Evolutionary conservation across 2,888 invertebrate species (phyloP).

Genomic region (Drosophila borborema): DNA sequence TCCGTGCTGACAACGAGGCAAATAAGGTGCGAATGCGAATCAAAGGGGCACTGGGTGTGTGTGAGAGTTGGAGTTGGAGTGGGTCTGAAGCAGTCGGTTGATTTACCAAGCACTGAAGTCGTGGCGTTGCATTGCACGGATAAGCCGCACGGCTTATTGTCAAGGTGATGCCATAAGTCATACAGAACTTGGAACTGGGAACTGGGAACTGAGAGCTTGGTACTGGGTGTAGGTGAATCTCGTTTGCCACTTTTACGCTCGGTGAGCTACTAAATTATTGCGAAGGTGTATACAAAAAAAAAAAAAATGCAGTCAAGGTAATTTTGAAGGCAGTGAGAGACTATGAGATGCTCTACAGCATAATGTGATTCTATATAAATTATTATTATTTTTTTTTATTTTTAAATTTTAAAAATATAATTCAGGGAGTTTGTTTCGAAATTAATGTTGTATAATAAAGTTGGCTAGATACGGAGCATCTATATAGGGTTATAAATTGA

Average conservation of each 20-base stretch:
- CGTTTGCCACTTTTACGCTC: constrained; percentile 35
- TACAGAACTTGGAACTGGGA: constrained; percentile 21
- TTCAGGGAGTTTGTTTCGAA: too few species aligned
- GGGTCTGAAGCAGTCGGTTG: constrained; percentile 57
- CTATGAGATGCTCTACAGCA: not conserved
- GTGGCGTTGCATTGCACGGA: constrained; percentile 40
- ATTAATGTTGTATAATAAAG: too few species aligned
- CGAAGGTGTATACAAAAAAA: constrained; percentile 27
- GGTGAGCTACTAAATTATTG: constrained; percentile 64
- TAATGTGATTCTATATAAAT: too few species aligned
- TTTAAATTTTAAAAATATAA: too few species aligned
- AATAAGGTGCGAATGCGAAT: constrained; percentile 69
- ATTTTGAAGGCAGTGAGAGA: not conserved
- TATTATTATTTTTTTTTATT: too few species aligned
- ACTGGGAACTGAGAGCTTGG: not conserved
- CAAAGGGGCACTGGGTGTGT: not conserved
- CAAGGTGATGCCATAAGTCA: constrained; percentile 80
- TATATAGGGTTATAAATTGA: too few species aligned
- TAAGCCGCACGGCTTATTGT: constrained; percentile 75
- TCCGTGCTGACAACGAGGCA: constrained; percentile 75
- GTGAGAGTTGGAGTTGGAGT: not conserved
- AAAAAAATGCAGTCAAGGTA: not conserved
- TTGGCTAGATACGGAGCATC: too few species aligned
- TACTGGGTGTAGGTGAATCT: constrained; percentile 3
- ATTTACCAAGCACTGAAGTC: constrained; percentile 34